phyloP scores from a whole-genome alignment of 2,113 vertebrate species.

The Peromyscus californicus region DNA sequence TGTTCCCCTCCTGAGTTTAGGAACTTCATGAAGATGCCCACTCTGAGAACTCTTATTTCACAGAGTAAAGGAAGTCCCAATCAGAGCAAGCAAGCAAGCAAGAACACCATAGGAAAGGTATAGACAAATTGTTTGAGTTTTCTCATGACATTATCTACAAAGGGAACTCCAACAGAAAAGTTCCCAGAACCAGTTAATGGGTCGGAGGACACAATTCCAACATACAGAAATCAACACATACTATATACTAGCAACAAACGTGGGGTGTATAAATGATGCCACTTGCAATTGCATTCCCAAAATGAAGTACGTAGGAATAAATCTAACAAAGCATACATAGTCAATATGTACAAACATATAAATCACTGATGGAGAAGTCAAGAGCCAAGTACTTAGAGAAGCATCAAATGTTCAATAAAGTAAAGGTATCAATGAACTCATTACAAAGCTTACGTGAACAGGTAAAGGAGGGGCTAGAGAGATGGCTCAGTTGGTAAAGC shows the following conservation, averaged over 20 bases:
- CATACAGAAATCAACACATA: background rate
- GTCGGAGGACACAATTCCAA: background rate
- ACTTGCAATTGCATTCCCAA: background rate
- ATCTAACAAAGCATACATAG: background rate
- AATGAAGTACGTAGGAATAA: background rate
- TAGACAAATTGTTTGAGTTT: background rate
- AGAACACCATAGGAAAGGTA: background rate
- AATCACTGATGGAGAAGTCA: background rate
- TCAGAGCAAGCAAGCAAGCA: background rate
- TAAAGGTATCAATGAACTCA: background rate
- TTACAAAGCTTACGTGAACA: background rate
- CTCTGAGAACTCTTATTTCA: background rate
- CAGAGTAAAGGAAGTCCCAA: background rate
- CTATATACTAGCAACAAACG: background rate
- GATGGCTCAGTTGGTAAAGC: no score
- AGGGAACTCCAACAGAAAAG: slow-evolving; percentile 18
- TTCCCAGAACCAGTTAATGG: background rate
- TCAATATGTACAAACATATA: background rate
- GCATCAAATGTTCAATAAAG: background rate
- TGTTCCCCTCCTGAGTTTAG: background rate
- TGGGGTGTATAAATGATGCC: background rate
- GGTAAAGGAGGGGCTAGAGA: background rate
- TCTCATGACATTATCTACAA: background rate
- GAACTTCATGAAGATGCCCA: background rate
- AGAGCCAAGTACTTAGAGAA: background rate